Evolutionary conservation across 2,113 vertebrate species (phyloP).

Genomic region (Furnarius figulus): DNA sequence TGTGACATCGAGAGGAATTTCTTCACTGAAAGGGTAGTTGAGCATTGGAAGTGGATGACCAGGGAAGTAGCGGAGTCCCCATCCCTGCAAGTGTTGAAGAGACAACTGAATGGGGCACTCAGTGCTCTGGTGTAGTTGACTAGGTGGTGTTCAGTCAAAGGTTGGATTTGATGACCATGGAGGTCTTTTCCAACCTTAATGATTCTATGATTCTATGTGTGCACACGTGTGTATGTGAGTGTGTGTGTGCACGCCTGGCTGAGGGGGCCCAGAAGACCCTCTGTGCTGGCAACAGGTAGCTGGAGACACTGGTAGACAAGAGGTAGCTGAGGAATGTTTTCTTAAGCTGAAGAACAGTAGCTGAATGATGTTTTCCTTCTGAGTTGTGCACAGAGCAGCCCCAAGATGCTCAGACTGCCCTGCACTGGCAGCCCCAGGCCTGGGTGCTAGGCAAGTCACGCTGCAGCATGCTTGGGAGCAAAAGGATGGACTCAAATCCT

Average conservation of each 20-base stretch:
- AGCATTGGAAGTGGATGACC: neutral
- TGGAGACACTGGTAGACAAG: neutral
- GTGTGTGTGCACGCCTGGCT: neutral
- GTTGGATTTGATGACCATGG: accelerated
- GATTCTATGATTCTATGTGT: neutral
- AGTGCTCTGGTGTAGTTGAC: neutral
- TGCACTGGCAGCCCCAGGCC: neutral
- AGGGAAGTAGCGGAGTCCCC: neutral
- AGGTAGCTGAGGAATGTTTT: neutral
- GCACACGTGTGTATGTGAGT: no score
- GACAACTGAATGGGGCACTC: neutral
- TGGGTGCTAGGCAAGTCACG: no score
- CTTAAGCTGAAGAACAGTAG: no score
- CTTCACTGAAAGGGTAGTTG: neutral
- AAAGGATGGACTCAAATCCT: no score
- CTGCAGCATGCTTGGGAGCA: accelerated
- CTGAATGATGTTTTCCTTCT: no score
- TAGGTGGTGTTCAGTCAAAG: accelerated
- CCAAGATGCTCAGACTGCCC: neutral
- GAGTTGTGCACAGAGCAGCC: neutral
- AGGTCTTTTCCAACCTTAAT: neutral
- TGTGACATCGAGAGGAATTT: neutral
- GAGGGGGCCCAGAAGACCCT: neutral
- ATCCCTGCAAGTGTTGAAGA: neutral
- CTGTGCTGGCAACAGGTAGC: neutral